A percentile compares a stretch with the other conserved stretches of the same genome.
These are phyloP conservation scores for Pachyramphus minor DNA, from an alignment of 2,113 vertebrate genomes.

Conservation along the genomic window DNA sequence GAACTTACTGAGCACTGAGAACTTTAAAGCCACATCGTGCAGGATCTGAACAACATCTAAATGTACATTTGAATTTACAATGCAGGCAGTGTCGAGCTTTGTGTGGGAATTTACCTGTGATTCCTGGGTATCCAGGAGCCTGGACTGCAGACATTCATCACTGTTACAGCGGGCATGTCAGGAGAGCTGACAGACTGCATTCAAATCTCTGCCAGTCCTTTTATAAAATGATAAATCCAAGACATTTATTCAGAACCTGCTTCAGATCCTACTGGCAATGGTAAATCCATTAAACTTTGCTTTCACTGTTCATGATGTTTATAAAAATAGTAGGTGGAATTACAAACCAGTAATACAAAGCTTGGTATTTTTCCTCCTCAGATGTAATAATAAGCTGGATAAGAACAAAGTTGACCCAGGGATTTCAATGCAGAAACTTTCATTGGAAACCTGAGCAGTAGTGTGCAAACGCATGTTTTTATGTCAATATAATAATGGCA, in stretches of 20 bases:
- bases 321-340: constrained; percentile 37
- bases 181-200: not conserved
- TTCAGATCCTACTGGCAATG: not conserved
- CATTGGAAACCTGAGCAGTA: constrained; percentile 18
- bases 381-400: constrained; percentile 31
- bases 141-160: not conserved
- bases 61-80: not conserved
- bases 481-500: constrained; percentile 67
- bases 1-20: not conserved
- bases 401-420: constrained; percentile 49
- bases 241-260: constrained; percentile 20
- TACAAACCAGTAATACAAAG: not conserved
- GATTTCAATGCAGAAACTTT: constrained; percentile 40
- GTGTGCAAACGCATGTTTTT: not conserved
- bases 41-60: not conserved
- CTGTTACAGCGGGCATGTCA: not conserved
- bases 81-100: fast-evolving
- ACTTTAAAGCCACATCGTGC: not conserved
- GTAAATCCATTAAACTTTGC: constrained; percentile 61
- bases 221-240: constrained; percentile 19
- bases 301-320: constrained; percentile 16
- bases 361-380: constrained; percentile 35
- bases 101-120: not conserved
- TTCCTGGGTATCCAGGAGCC: not conserved
- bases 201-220: not conserved